A percentile compares a stretch with the other conserved stretches of the same genome.
Evolutionary conservation across 2,888 invertebrate species (phyloP).

Genomic region (Acholoe squamosa): DNA sequence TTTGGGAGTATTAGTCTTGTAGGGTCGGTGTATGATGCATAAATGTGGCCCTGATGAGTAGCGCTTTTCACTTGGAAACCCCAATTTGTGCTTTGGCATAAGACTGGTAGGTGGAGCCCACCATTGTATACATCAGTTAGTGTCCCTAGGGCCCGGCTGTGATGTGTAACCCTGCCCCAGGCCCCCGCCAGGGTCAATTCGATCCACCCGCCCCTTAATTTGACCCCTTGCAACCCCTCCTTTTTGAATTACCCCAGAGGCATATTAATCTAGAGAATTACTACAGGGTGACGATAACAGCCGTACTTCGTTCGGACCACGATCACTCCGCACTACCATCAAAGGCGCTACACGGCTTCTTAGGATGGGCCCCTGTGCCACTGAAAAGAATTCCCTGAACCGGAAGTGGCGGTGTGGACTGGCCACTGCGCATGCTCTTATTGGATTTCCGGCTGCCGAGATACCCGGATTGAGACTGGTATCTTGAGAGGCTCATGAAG

Average conservation of each 20-base stretch:
- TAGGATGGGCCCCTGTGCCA: background rate
- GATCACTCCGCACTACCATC: background rate
- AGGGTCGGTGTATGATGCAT: too few relatives aligned
- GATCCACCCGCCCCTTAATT: background rate
- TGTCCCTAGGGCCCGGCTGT: background rate
- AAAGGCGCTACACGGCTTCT: background rate
- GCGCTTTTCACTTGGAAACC: too few relatives aligned
- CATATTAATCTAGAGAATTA: constrained; percentile 41
- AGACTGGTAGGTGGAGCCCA: too few relatives aligned
- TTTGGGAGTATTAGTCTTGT: too few relatives aligned
- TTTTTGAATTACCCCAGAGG: constrained; percentile 2
- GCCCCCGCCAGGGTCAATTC: background rate
- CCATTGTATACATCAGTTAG: background rate
- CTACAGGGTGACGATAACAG: background rate
- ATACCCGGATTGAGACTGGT: background rate
- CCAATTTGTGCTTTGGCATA: too few relatives aligned
- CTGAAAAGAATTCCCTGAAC: constrained; percentile 4
- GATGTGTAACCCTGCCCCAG: too few relatives aligned
- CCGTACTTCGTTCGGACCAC: background rate
- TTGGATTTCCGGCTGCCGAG: background rate
- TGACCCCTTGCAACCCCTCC: background rate
- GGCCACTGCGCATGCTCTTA: background rate
- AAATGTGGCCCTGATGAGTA: too few relatives aligned
- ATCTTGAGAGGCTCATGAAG: background rate
- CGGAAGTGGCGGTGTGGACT: background rate